These are phyloP conservation scores for Diaprepes abbreviatus DNA, from an alignment of 2,888 invertebrate species.

Conservation along the genomic window DNA sequence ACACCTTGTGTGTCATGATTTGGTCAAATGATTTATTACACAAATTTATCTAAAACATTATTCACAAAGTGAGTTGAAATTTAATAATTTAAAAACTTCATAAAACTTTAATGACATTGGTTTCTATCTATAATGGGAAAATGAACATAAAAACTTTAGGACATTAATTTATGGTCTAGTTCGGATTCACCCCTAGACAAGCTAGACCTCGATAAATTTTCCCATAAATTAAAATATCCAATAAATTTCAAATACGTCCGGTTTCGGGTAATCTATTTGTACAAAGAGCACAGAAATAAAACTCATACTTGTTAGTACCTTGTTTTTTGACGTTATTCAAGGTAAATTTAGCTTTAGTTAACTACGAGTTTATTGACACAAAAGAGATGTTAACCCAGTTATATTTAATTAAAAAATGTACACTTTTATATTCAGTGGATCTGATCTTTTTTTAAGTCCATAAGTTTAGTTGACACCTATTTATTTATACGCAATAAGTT, in stretches of 20 bases:
- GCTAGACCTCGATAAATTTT: constrained; percentile 23
- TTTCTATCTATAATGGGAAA: background rate
- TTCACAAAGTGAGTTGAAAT: no score
- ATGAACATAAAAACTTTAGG: background rate
- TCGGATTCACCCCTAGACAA: background rate
- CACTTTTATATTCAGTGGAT: no score
- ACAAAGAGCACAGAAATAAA: constrained; percentile 11
- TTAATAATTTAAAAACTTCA: no score
- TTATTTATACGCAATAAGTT: no score
- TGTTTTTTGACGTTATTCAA: constrained; percentile 8
- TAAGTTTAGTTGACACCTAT: no score
- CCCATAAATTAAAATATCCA: constrained; percentile 24
- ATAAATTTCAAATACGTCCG: constrained; percentile 25
- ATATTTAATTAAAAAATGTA: no score
- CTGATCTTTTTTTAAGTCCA: no score
- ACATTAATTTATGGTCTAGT: background rate
- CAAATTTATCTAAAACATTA: no score
- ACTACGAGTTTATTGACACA: background rate
- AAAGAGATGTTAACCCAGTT: no score
- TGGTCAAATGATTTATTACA: no score
- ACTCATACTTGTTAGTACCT: constrained; percentile 2
- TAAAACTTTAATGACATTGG: no score
- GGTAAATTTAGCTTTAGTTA: constrained; percentile 5
- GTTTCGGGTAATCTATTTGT: constrained; percentile 13
- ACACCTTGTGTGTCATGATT: no score